Evolutionary conservation across 2,797 vertebrate genomes (phyloP).

Genomic region (Dermochelys coriacea): DNA sequence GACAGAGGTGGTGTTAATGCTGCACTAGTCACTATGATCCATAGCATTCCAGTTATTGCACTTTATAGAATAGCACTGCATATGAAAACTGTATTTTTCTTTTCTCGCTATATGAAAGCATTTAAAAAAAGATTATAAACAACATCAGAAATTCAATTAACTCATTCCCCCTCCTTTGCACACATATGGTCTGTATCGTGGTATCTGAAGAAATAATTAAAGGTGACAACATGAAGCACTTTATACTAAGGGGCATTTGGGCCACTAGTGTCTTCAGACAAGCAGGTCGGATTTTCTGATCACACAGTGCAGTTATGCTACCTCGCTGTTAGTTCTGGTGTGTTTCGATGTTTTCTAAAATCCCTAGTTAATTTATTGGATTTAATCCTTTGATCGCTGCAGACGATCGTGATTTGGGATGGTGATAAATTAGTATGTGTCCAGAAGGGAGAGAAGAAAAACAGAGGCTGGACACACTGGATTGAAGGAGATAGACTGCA

Average conservation of each 20-base stretch:
- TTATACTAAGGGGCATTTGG: not conserved
- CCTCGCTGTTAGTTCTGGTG: not conserved
- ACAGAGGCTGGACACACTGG: slow-evolving; percentile 97
- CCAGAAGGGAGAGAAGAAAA: slow-evolving; percentile 95
- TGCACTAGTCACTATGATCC: not conserved
- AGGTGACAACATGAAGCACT: not conserved
- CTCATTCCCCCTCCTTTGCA: not conserved
- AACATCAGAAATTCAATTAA: not conserved
- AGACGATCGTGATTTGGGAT: slow-evolving; percentile 93
- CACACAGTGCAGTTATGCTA: not conserved
- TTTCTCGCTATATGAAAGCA: not conserved
- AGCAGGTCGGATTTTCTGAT: not conserved
- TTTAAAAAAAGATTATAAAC: not conserved
- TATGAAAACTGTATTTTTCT: not conserved
- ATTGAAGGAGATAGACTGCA: slow-evolving; percentile 92
- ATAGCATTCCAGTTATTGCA: slow-evolving; percentile 16
- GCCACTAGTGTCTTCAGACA: not conserved
- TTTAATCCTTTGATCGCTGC: slow-evolving; percentile 54
- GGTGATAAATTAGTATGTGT: slow-evolving; percentile 91
- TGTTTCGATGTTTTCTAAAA: not conserved
- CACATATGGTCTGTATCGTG: not conserved
- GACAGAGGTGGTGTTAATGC: not conserved
- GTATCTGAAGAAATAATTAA: not conserved
- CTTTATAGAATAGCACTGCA: not conserved
- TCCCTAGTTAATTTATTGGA: not conserved